Base-by-base conservation (phyloP, 2,888 invertebrate genomes). In the Alcis repandata region DNA sequence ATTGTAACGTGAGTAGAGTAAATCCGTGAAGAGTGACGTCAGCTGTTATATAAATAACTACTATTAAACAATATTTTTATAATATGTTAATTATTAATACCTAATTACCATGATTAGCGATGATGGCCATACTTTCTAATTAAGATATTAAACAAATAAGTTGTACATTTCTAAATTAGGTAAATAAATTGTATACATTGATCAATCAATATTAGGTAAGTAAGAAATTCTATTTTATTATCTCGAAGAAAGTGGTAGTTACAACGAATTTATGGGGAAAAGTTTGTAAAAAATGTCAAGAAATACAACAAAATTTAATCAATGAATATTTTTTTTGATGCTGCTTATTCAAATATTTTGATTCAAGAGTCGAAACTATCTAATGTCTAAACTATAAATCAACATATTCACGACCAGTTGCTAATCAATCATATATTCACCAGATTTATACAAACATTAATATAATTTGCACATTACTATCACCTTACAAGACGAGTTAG, bases 1-100 rank as follows among this genome's bases (percentile, higher is more conserved):
- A 66, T 53, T 59, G 72, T 71, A 64, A 68, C 53, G 46, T 59
- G 67, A 69, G 58, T 62, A 53, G 27, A 27, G 59, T 40, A 36
- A 57, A 69, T 63, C 58, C 59, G 63, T 11, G 49, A 53, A 19
- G 43, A 51, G 40, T 68, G 70, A 69, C 59, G 63, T 63, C 53
- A 48, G 40, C 9, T 20, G 43, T 72, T 67, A 63, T 46, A 59
- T 63, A 67, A 70, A 48, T 32, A 53, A 36, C 15, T 45, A 51
- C 49, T 45, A 7, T 33, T 2, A 17, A 56, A 59, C 22, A 38
- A 0, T n/a, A 36, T 19, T 51, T 38, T 36, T 20, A 36, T 36
- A 51, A 36, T 51, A 51, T 51, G 36, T 7, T 36, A 51, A 19
- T 51, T 33, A 19, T 19, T 11, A 51, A 36, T 36, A 36, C 51